These are phyloP conservation scores for Drosophila atripex DNA, from an alignment of 2,888 invertebrate species.

Conservation along the genomic window DNA sequence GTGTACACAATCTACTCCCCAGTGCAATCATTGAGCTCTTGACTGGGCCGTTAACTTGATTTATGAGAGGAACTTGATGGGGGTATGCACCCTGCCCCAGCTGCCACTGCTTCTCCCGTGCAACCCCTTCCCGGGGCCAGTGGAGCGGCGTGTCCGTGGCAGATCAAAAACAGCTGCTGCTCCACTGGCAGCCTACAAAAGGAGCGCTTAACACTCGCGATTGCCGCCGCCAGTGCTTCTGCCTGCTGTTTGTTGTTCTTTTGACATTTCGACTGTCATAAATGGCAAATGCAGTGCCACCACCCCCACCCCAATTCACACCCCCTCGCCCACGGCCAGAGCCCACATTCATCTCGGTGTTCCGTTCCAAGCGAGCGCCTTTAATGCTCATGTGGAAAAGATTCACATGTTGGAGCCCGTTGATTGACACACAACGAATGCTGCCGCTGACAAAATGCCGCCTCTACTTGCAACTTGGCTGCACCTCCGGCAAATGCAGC, in stretches of 20 bases:
- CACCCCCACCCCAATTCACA: constrained; percentile 1
- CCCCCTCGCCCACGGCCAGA: neutral
- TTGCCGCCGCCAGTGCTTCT: constrained; percentile 28
- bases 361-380: constrained; percentile 69
- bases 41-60: constrained; percentile 37
- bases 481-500: constrained; percentile 28
- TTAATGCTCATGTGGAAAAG: constrained; percentile 70
- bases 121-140: constrained; percentile 28
- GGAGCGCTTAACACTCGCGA: constrained; percentile 70
- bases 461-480: constrained; percentile 51
- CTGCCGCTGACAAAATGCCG: constrained; percentile 59
- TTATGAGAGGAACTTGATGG: constrained; percentile 18
- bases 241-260: constrained; percentile 68
- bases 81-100: constrained; percentile 3
- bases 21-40: constrained; percentile 21
- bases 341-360: constrained; percentile 10
- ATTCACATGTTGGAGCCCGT: constrained; percentile 64
- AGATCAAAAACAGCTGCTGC: constrained; percentile 75
- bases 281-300: constrained; percentile 78
- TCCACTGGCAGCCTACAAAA: constrained; percentile 38
- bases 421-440: constrained; percentile 73
- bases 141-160: constrained; percentile 65
- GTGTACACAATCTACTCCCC: constrained; percentile 3
- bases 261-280: constrained; percentile 82
- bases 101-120: neutral